A percentile compares a stretch with the other conserved stretches of the same genome.
phyloP scores from a whole-genome alignment of 2,113 vertebrate species.

The Amphiprion ocellaris region DNA sequence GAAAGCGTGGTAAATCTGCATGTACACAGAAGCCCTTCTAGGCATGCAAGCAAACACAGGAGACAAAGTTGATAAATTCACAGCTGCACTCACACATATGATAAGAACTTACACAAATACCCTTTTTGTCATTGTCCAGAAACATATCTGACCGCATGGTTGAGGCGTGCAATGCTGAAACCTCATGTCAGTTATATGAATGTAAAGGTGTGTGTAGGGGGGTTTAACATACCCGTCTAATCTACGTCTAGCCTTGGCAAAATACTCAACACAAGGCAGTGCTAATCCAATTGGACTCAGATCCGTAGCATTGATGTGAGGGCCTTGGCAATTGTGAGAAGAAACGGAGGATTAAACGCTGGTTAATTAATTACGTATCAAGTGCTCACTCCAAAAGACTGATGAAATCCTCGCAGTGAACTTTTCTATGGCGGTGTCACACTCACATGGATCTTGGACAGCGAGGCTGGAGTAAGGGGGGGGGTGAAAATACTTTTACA shows the following conservation, averaged over 20 bases:
- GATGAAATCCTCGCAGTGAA: slow-evolving; percentile 65
- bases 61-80: not conserved
- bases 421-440: slow-evolving; percentile 54
- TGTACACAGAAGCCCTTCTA: not conserved
- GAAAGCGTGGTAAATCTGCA: slow-evolving; percentile 5
- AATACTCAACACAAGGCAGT: slow-evolving; percentile 42
- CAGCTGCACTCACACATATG: not conserved
- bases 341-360: slow-evolving; percentile 74
- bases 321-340: slow-evolving; percentile 63
- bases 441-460: slow-evolving; percentile 45
- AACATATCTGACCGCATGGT: not conserved
- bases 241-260: slow-evolving; percentile 45
- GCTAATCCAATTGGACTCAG: slow-evolving; percentile 72
- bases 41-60: not conserved
- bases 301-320: slow-evolving; percentile 66
- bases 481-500: not conserved
- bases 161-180: too few species aligned
- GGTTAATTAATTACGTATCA: slow-evolving; percentile 78
- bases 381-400: slow-evolving; percentile 66
- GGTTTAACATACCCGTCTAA: slow-evolving; percentile 22
- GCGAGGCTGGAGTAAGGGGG: not conserved
- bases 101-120: too few species aligned
- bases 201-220: not conserved
- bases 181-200: slow-evolving; percentile 16
- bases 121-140: not conserved